Evolutionary conservation across 2,113 vertebrate genomes (phyloP), one percentile per base, ranked within the genome.

Genomic region (Cheilinus undulatus): DNA sequence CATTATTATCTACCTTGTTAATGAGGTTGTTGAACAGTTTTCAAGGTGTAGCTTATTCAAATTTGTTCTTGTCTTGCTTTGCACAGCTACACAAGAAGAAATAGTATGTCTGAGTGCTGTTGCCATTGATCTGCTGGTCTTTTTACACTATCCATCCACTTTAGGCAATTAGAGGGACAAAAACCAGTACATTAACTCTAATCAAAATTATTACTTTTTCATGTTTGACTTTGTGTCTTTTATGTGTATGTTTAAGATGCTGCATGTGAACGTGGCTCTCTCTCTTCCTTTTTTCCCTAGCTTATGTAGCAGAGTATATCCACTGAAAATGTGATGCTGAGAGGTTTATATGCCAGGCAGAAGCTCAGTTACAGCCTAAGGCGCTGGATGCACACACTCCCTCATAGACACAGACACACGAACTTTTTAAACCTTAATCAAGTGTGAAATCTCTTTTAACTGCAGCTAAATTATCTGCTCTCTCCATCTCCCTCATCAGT

Each of bases 361-460:
- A 83, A 57, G 20, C 60, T 54, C 66, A 20, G 28, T 60, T 83
- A 69, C 23, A 56, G 76, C 82, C 62, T 38, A 19, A n/a, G 72
- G 76, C 68, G 27, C 60, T 28, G 24, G 50, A 59, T 42, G 20
- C 28, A 40, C 30, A 12, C 24, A 40, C 52, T 22, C 24, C 32
- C 52, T 22, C 28, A 24, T 17, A 22, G 28, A 38, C 19, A 20
- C 50, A 57, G n/a, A 68, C 53, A 69, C 54, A 38, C 52, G 66
- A 38, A 27, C 7, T 15, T 38, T 60, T 52, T 59, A 62, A 75
- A 76, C 49, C 73, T 68, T 81, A 78, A 87, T 90, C 73, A 81
- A 73, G 43, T 71, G 61, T 78, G 72, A 76, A 81, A 68, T 83
- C 52, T 30, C 58, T 66, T 24, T 73, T 80, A 86, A 84, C 80